Evolutionary conservation across 1,140 invertebrate genomes (phyloP), one percentile per base, ranked within the genome.

Genomic region (Drosophila insularis): DNA sequence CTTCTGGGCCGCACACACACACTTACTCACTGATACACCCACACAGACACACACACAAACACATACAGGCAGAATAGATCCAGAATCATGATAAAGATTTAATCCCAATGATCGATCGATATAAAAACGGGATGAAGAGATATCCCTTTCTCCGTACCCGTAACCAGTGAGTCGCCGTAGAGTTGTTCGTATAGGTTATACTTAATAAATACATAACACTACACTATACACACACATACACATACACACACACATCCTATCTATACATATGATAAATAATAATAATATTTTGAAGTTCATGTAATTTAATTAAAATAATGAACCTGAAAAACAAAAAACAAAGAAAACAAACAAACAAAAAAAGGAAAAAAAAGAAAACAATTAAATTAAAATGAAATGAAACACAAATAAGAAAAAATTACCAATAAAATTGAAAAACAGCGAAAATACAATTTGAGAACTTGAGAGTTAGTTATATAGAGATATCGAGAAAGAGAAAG

Each of bases 301-400:
- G 84, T 89, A 89, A 89, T 89, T 89, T 89, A 89, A 89, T 89
- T 89, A 89, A 89, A 89, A 89, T 89, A 89, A 89, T 89, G 84
- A 89, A 89, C 84, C 84, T 84, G 63, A 72, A 78, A 89, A 80
- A 79, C 63, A 69, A 77, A 77, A 81, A 76, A 74, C 72, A 76
- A 56, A 63, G 68, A 78, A 73, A 63, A 78, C 73, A 67, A 68
- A 50, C 53, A 63, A 63, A 63, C 31, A 65, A 55, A 39, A 11
- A 66, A 66, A 74, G 50, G 58, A 69, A 54, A 46, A 40, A 60
- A 70, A 63, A 70, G 74, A 69, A 35, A 35, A 27, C 27, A 54
- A 59, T 39, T 32, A 61, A 65, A 71, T 46, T 27, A 71, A 60
- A 43, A 71, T 46, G 58, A 62, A 43, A 68, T 50, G 23, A 13